Evolutionary conservation across 2,113 vertebrate species (phyloP), one percentile per base, ranked within the genome.

Genomic region (Rhynchopsitta pachyrhyncha): DNA sequence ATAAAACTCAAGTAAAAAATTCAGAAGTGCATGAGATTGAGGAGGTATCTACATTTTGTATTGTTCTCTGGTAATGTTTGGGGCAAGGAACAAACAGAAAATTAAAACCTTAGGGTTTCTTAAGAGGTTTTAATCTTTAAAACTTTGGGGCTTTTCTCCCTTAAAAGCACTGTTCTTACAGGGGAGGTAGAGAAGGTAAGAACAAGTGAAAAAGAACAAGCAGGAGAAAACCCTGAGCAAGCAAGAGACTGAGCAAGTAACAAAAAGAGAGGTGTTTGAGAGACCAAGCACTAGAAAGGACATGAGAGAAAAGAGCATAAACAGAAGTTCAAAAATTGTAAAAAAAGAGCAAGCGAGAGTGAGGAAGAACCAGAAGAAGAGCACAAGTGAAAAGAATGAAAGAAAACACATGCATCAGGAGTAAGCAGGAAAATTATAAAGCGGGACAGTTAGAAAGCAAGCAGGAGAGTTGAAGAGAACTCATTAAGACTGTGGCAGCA

Each of bases 401-500:
- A 47, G 50, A 47, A 46, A 75, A 57, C 24, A 84, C 63, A 41
- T 33, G 23, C 28, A 52, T 2, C 6, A 73, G 35, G 41, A 60
- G 8, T 6, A 55, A 50, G 5, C 5, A 59, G 52, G 9, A 75
- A 20, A 25, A 39, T 24, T 28, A 60, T 62, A 73, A 13, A 66
- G 33, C 10, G 19, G 31, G 17, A 79, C 28, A 23, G 35, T 8
- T 29, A 67, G 35, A 57, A 13, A 41, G 47, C 39, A 57, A 62
- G 37, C 18, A 35, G 20, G n/a, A 79, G 33, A 74, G 28, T 0
- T 17, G 5, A 33, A 67, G 19, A 71, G 71, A 49, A 42, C 0
- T 2, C 8, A 7, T 3, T 0, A 1, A 17, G 57, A 60, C 66
- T 22, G 10, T 3, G 10, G 33, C 2, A 46, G 66, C 6, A 2